Evolutionary conservation across 2,888 invertebrate species (phyloP).

Genomic region (Troides oblongomaculatus): DNA sequence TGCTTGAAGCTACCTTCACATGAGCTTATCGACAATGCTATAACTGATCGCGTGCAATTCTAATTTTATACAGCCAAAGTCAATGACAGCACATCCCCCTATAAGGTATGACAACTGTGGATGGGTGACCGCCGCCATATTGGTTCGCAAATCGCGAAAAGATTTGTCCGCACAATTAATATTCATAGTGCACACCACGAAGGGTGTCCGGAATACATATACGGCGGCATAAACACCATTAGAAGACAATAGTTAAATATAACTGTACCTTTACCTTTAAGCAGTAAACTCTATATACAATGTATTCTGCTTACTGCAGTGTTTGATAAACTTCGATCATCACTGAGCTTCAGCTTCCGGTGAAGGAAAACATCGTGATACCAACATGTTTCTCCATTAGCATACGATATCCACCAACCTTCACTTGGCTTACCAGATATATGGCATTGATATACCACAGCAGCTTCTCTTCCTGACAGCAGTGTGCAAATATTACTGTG

Average conservation of each 20-base stretch:
- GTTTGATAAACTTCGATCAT: no score
- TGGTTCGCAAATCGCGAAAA: conserved; percentile 27
- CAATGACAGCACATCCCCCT: conserved; percentile 65
- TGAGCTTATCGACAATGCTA: no score
- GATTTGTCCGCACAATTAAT: conserved; percentile 24
- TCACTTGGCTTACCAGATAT: no score
- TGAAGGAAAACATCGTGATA: no score
- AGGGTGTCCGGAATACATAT: conserved; percentile 18
- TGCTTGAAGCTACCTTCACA: no score
- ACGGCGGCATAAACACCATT: conserved; percentile 24
- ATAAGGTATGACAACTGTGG: conserved; percentile 53
- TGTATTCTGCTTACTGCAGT: neutral
- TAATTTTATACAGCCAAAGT: conserved; percentile 31
- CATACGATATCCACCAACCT: no score
- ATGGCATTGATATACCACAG: no score
- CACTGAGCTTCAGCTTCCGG: no score
- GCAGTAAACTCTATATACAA: conserved; percentile 12
- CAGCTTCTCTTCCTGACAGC: no score
- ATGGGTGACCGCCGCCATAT: conserved; percentile 32
- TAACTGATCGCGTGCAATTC: neutral
- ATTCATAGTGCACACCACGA: conserved; percentile 8
- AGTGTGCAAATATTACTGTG: no score
- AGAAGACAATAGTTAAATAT: conserved; percentile 21
- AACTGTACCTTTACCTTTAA: conserved; percentile 20
- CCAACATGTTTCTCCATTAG: no score